Percentiles rank a stretch among this genome's conserved stretches.
phyloP scores from a whole-genome alignment of 2,113 vertebrate species.

The Corythoichthys intestinalis region DNA sequence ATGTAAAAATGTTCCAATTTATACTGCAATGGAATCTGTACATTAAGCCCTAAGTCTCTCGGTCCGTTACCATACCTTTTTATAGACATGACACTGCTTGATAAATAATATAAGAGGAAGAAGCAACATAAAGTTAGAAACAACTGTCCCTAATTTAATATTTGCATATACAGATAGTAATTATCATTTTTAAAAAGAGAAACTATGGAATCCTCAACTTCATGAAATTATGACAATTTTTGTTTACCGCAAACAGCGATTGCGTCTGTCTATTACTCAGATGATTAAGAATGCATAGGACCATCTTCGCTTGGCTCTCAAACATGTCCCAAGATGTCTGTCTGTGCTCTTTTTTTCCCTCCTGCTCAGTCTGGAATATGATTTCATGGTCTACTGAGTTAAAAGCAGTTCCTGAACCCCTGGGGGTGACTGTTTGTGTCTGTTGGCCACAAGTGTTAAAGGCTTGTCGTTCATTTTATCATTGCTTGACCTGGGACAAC shows the following conservation, averaged over 20 bases:
- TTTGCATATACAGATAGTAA: background rate
- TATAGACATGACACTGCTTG: constrained; percentile 45
- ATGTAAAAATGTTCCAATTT: background rate
- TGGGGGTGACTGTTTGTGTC: constrained; percentile 49
- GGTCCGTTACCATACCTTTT: constrained; percentile 43
- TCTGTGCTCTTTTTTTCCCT: constrained; percentile 6
- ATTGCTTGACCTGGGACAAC: constrained; percentile 61
- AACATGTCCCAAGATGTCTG: constrained; percentile 18
- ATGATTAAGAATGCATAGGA: constrained; percentile 12
- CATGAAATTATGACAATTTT: background rate
- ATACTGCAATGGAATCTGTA: background rate
- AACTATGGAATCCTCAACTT: background rate
- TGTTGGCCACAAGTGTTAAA: constrained; percentile 46
- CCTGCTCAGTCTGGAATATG: constrained; percentile 31
- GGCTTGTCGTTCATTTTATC: constrained; percentile 46
- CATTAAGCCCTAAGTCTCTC: background rate
- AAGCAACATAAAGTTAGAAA: background rate
- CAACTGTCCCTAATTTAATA: background rate
- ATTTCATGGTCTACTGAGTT: constrained; percentile 65
- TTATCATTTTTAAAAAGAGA: background rate
- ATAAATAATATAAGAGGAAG: constrained; percentile 60
- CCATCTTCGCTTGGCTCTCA: constrained; percentile 24
- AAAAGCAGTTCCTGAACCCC: constrained; percentile 49
- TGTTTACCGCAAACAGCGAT: background rate
- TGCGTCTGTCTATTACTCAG: constrained; percentile 13